These are phyloP conservation scores for Megalops atlanticus DNA, from an alignment of 2,113 vertebrate species.

Conservation along the genomic window DNA sequence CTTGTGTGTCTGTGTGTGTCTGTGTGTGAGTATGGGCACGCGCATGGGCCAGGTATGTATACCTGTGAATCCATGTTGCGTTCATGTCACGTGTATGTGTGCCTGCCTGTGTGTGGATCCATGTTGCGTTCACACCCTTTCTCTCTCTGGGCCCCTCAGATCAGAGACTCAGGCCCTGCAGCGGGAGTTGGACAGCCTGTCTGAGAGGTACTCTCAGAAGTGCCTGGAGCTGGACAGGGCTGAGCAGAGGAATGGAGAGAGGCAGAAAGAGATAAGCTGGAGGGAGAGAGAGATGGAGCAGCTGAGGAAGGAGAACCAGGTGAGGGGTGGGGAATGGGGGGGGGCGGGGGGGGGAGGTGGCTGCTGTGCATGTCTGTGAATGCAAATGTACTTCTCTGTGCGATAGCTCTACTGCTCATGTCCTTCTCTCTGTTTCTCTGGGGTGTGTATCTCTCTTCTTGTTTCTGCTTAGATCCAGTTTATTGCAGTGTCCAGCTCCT, in stretches of 20 bases:
- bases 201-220: slow-evolving; percentile 84
- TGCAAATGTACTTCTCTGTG: too few relatives aligned
- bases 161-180: slow-evolving; percentile 72
- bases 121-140: too few relatives aligned
- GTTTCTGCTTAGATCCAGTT: neutral
- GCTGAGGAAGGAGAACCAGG: slow-evolving; percentile 89
- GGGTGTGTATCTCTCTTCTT: neutral
- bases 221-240: slow-evolving; percentile 81
- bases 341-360: too few relatives aligned
- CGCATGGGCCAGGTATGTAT: too few relatives aligned
- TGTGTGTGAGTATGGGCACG: slow-evolving; percentile 35
- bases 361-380: too few relatives aligned
- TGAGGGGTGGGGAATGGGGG: too few relatives aligned
- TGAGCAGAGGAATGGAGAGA: slow-evolving; percentile 71
- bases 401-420: too few relatives aligned
- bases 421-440: neutral
- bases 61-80: too few relatives aligned
- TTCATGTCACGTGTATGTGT: too few relatives aligned
- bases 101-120: neutral
- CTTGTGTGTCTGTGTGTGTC: slow-evolving; percentile 29
- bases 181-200: slow-evolving; percentile 83
- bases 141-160: slow-evolving; percentile 58
- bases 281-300: slow-evolving; percentile 82
- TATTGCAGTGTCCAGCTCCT: neutral
- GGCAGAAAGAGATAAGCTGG: slow-evolving; percentile 65